phyloP scores from a whole-genome alignment of 23 tunicate genomes.

The Diplosoma virens region DNA sequence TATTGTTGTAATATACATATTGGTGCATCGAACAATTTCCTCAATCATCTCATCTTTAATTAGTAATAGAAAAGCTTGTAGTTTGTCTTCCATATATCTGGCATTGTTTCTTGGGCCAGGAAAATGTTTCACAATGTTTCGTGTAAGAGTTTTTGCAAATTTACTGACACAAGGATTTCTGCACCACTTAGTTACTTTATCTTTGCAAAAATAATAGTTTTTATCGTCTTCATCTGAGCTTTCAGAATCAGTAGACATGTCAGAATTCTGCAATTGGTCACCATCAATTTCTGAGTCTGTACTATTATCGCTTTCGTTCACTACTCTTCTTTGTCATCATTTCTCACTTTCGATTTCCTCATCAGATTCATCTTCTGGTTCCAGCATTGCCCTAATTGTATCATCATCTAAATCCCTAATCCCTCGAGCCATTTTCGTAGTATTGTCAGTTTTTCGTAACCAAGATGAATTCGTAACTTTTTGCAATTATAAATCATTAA shows the following conservation, averaged over 20 bases:
- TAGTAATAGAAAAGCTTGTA: slow-evolving; percentile 14
- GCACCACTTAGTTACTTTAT: slow-evolving; percentile 16
- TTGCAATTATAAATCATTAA: too few species aligned
- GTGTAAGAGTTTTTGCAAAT: slow-evolving; percentile 24
- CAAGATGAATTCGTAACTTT: too few species aligned
- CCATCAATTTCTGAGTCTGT: neutral
- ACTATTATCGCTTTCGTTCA: slow-evolving; percentile 12
- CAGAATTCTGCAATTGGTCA: slow-evolving; percentile 9
- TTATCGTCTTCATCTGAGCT: slow-evolving; percentile 13
- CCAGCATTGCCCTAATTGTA: slow-evolving; percentile 6
- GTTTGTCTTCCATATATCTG: slow-evolving; percentile 10
- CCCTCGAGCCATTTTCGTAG: slow-evolving; percentile 15
- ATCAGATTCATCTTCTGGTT: slow-evolving; percentile 12
- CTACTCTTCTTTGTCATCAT: slow-evolving; percentile 6
- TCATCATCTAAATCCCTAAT: slow-evolving; percentile 7
- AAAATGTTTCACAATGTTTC: neutral
- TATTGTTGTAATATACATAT: neutral
- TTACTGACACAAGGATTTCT: slow-evolving; percentile 1
- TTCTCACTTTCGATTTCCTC: too few species aligned
- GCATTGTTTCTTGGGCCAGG: slow-evolving; percentile 9
- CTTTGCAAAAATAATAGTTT: slow-evolving; percentile 12
- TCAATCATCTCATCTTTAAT: slow-evolving; percentile 16
- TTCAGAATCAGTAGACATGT: slow-evolving; percentile 1
- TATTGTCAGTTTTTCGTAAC: too few species aligned
- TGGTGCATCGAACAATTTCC: neutral